A percentile compares a stretch with the other conserved stretches of the same genome.
These are phyloP conservation scores for Drosophila nikananu DNA, from an alignment of 1,140 invertebrate genomes.

Conservation along the genomic window DNA sequence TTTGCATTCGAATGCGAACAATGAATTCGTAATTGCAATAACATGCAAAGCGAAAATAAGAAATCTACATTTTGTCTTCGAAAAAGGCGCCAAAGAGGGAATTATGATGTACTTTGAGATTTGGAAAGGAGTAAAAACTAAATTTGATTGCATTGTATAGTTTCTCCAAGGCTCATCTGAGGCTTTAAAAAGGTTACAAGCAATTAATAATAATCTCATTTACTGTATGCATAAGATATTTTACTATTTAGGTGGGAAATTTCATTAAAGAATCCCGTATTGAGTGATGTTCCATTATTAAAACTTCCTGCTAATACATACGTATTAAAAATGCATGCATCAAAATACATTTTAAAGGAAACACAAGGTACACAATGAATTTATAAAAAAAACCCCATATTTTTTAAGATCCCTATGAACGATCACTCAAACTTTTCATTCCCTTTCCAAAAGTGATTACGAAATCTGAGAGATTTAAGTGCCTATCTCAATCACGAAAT, in stretches of 20 bases:
- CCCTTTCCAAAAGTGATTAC: neutral
- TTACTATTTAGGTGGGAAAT: neutral
- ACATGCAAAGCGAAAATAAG: conserved; percentile 67
- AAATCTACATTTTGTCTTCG: conserved; percentile 17
- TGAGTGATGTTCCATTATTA: too few relatives aligned
- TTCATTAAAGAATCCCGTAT: too few relatives aligned
- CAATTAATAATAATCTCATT: neutral
- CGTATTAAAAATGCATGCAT: neutral
- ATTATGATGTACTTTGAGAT: conserved; percentile 1
- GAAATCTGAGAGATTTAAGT: neutral
- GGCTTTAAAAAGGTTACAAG: neutral
- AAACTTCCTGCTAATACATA: neutral
- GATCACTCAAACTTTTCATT: neutral
- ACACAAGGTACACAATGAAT: neutral
- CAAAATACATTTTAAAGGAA: too few relatives aligned
- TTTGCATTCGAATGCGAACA: conserved; percentile 67
- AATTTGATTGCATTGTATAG: conserved; percentile 22
- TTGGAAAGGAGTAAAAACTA: conserved; percentile 28
- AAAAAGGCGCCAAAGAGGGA: conserved; percentile 61
- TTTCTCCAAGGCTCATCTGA: conserved; percentile 3
- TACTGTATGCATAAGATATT: neutral
- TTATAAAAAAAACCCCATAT: neutral
- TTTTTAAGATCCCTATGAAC: neutral
- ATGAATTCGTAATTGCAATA: conserved; percentile 77
- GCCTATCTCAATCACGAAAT: neutral